Evolutionary conservation across 2,113 vertebrate genomes (phyloP).

Genomic region (Odocoileus virginianus): DNA sequence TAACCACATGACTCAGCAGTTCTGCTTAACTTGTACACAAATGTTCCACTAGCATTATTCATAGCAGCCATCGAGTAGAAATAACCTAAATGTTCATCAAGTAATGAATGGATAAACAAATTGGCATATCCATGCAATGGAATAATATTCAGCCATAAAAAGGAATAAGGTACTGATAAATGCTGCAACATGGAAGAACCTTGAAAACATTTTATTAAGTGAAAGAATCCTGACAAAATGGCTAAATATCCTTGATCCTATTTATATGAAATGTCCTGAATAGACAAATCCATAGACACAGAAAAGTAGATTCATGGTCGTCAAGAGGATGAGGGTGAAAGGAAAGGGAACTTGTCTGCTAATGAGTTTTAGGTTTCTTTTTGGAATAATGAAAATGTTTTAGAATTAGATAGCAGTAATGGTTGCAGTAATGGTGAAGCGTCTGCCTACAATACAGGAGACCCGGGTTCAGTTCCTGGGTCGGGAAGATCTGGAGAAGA

Average conservation of each 20-base stretch:
- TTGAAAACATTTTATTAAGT: neutral
- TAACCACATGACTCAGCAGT: neutral
- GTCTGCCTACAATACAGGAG: no score
- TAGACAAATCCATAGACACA: neutral
- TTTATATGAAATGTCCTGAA: neutral
- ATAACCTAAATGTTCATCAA: neutral
- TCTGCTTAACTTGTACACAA: neutral
- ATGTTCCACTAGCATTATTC: neutral
- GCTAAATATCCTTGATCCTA: neutral
- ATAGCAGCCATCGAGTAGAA: neutral
- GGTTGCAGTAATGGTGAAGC: neutral
- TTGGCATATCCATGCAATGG: neutral
- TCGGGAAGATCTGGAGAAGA: no score
- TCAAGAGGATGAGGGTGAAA: neutral
- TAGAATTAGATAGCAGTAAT: neutral
- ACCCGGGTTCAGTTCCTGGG: no score
- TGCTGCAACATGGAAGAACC: neutral
- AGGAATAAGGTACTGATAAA: neutral
- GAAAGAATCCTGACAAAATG: neutral
- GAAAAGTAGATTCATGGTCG: neutral
- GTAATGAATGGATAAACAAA: neutral
- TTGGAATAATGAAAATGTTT: neutral
- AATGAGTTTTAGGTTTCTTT: neutral
- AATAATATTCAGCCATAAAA: neutral
- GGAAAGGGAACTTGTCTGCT: neutral